Percentiles rank a stretch among this genome's conserved stretches.
Evolutionary conservation across 1,140 invertebrate species (phyloP).

Genomic region (Cyphomyrmex costatus): DNA sequence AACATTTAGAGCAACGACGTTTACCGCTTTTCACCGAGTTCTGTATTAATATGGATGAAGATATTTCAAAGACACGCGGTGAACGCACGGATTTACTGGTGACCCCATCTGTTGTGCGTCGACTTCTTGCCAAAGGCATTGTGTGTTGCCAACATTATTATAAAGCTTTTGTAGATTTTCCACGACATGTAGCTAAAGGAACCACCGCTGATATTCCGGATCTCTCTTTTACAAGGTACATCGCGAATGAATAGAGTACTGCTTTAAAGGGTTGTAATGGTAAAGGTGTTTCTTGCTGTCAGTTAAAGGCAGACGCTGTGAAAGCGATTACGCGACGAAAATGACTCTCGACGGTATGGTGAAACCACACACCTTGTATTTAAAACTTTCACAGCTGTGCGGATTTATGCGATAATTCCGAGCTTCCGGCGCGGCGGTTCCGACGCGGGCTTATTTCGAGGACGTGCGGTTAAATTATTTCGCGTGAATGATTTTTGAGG

Average conservation of each 20-base stretch:
- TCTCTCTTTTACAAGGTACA: constrained; percentile 6
- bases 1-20: constrained; percentile 5
- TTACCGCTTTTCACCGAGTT: not conserved
- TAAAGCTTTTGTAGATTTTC: constrained; percentile 41
- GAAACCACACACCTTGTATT: constrained; percentile 6
- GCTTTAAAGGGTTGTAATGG: constrained; percentile 22
- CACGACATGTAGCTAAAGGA: not conserved
- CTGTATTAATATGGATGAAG: constrained; percentile 25
- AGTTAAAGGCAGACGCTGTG: constrained; percentile 5
- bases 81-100: constrained; percentile 37
- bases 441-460: constrained; percentile 17
- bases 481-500: not conserved
- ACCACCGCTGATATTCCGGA: constrained; percentile 38
- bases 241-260: not conserved
- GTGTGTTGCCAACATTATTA: constrained; percentile 61
- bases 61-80: constrained; percentile 33
- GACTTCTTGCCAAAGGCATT: constrained; percentile 44
- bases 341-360: constrained; percentile 19
- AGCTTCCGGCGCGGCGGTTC: not conserved
- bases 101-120: constrained; percentile 18
- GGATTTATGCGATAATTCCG: constrained; percentile 27
- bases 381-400: constrained; percentile 12
- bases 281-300: constrained; percentile 15
- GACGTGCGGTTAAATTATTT: constrained; percentile 1
- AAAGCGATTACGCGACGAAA: constrained; percentile 7